Conservation (phyloP, 2,888 invertebrate genomes). For the Miltochrista miniata region DNA sequence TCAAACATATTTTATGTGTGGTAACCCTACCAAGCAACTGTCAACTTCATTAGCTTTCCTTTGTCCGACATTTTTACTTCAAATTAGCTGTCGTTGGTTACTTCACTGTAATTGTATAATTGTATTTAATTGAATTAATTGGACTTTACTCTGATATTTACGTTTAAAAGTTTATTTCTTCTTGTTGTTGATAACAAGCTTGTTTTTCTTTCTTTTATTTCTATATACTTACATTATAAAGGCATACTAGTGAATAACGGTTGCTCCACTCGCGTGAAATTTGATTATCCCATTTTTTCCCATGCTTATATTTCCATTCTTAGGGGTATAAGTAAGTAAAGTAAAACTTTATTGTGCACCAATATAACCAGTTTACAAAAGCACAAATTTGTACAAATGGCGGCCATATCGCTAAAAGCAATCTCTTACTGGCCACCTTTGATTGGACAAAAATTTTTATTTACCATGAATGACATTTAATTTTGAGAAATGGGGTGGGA, state of each 20-base stretch:
- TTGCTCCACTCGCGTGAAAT: too few relatives aligned
- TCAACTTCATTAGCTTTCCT: constrained; percentile 25
- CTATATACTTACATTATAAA: not conserved
- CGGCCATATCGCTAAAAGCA: too few relatives aligned
- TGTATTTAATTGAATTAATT: constrained; percentile 42
- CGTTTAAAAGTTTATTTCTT: constrained; percentile 11
- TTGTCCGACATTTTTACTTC: constrained; percentile 29
- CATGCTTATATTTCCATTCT: too few relatives aligned
- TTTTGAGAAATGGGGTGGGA: too few relatives aligned
- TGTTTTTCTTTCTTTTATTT: not conserved
- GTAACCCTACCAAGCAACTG: constrained; percentile 10
- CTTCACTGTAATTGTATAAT: constrained; percentile 33
- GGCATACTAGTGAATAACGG: not conserved
- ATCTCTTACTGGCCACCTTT: too few relatives aligned
- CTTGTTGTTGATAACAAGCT: not conserved
- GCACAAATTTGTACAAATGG: too few relatives aligned
- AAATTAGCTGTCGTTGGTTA: constrained; percentile 15
- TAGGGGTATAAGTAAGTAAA: too few relatives aligned
- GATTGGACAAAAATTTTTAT: too few relatives aligned
- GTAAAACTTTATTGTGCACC: too few relatives aligned
- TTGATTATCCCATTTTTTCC: too few relatives aligned
- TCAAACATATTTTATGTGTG: not conserved
- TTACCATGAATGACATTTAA: too few relatives aligned
- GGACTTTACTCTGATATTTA: constrained; percentile 28
- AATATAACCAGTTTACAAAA: too few relatives aligned